Evolutionary conservation across 2,113 vertebrate species (phyloP), one percentile per base, ranked within the genome.

Genomic region (Paralichthys olivaceus): DNA sequence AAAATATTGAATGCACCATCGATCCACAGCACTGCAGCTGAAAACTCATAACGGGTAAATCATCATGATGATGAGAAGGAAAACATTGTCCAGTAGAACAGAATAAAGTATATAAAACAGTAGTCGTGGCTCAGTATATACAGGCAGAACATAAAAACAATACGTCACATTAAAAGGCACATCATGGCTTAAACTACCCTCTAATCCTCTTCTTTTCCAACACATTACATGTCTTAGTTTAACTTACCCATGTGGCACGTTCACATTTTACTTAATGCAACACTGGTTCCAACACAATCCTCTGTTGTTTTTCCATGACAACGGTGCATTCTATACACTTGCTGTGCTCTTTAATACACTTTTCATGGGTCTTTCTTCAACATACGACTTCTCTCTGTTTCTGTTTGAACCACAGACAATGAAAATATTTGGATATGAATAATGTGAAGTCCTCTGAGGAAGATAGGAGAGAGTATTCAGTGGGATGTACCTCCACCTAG

Each of bases 401-500:
- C 28, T 45, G 7, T 63, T 47, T 75, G 14, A 40, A 13, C 45
- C 70, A 68, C 25, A 71, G 22, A 34, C 65, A 70, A 19, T 4
- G 3, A 40, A 77, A 69, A 66, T 2, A 49, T 7, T 26, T 43
- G 20, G 13, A 43, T 9, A 70, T 4, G 5, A 57, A 54, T 17
- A 8, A 56, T 4, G 20, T 67, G 57, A 8, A n/a, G 11, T 59
- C n/a, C 25, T 61, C 49, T 53, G 5, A 49, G 17, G 37, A 45
- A 60, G 54, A 53, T 8, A 53, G 58, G 20, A 63, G 63, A 34
- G 75, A 69, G 72, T 70, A 82, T 86, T 84, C 22, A 73, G 40
- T 69, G 69, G 71, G 53, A 17, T 83, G 47, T 81, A 87, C 68
- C 76, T 77, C 92, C 90, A 87, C 64, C 90, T 87, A 72, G 87